Evolutionary conservation across 2,888 invertebrate species (phyloP), one percentile per base, ranked within the genome.

Genomic region (Tetropium fuscum): DNA sequence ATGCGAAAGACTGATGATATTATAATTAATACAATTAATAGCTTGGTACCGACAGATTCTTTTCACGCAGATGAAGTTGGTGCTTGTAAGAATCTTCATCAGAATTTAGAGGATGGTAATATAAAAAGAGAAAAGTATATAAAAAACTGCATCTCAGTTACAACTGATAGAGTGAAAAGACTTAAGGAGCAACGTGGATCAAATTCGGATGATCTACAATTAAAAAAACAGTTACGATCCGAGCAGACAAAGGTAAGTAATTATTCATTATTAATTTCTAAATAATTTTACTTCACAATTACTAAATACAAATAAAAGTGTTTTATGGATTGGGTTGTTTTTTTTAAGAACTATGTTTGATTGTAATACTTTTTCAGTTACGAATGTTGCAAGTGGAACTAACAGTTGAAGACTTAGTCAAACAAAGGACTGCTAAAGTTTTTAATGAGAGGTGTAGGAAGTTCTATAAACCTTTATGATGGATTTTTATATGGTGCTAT

Each of bases 1-100:
- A 92, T 95, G 92, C 85, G 97, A 66, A 87, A 89, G 74, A 81
- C 94, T 25, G 96, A 97, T 83, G 97, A 97, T 80, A 91, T 94
- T 82, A 94, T 97, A 72, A 88, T 95, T 49, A 93, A 95, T 81
- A 86, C 92, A 11, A 81, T 97, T 38, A 97, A 97, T 80, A 88
- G 91, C 20, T 88, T 90, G 49, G 84, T 97, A 68, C 96, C 95
- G 1, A 96, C 96, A 30, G 92, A 93, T 82, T 96, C 96, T 1
- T 97, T 97, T 81, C 90, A 92, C 83, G 82, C 90, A 2, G 87
- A 94, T 83, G 86, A 89, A 13, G 83, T 87, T 2, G 78, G 83
- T 18, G 89, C 89, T 43, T 97, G 97, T 77, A 87, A 91, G 78
- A 88, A 90, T 65, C 83, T 97, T 19, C 91, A 90, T 78, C 83